Evolutionary conservation across 2,113 vertebrate species (phyloP).

Genomic region (Nothobranchius furzeri): DNA sequence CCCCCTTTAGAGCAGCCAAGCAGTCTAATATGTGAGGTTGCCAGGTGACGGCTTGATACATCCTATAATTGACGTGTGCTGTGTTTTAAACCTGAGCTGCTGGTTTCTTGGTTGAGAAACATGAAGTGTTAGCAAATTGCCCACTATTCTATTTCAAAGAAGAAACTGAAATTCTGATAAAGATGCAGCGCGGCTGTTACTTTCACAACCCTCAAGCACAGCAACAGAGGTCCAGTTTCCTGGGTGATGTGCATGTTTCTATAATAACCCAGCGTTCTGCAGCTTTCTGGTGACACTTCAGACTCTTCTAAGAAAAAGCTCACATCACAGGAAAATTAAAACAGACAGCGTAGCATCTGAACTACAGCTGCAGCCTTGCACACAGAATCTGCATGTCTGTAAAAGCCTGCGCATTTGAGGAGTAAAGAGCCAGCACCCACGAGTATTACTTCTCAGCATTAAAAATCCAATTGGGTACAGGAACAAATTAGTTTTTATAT

Average conservation of each 20-base stretch:
- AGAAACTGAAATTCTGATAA: conserved; percentile 39
- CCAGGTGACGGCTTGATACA: conserved; percentile 33
- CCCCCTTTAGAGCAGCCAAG: conserved; percentile 28
- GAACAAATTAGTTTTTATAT: conserved; percentile 64
- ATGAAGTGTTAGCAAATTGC: conserved; percentile 52
- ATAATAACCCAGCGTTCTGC: not conserved
- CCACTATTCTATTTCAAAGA: conserved; percentile 30
- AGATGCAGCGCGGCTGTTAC: conserved; percentile 24
- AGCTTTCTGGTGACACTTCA: not conserved
- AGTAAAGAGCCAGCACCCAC: conserved; percentile 21
- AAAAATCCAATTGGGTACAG: conserved; percentile 48
- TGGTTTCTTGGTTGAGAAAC: conserved; percentile 61
- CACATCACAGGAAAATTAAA: conserved; percentile 1
- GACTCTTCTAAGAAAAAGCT: conserved; percentile 7
- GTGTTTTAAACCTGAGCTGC: conserved; percentile 45
- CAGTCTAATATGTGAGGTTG: conserved; percentile 43
- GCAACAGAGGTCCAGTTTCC: conserved; percentile 6
- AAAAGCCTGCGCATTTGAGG: conserved; percentile 43
- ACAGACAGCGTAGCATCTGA: conserved; percentile 7
- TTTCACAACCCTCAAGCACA: not conserved
- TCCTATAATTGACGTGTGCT: conserved; percentile 38
- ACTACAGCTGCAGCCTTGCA: conserved; percentile 7
- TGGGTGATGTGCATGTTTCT: not conserved
- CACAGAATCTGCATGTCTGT: conserved; percentile 1
- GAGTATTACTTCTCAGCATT: conserved; percentile 54